These are phyloP conservation scores for Periophthalmodon schlosseri DNA, from an alignment of 2,113 vertebrate species.

Conservation along the genomic window DNA sequence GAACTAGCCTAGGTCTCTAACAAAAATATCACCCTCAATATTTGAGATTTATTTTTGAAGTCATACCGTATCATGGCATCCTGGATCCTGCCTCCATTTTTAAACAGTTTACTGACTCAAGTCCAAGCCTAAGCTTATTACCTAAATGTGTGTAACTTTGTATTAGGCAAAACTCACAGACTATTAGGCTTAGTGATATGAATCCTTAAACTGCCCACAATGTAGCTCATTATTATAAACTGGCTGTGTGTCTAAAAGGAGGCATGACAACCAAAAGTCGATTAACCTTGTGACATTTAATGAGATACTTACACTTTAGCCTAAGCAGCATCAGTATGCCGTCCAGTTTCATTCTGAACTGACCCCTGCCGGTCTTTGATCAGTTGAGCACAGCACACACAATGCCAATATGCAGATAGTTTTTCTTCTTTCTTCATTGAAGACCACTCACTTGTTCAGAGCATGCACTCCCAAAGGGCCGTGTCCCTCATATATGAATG, in stretches of 20 bases:
- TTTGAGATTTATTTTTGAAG: too few relatives aligned
- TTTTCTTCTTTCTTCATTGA: constrained; percentile 31
- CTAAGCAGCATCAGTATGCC: constrained; percentile 66
- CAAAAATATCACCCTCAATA: too few relatives aligned
- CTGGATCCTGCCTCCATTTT: too few relatives aligned
- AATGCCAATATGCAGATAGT: constrained; percentile 70
- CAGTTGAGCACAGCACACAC: constrained; percentile 64
- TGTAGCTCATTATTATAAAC: not conserved
- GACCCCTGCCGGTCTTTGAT: constrained; percentile 66
- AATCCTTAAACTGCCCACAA: not conserved
- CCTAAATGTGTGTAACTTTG: too few relatives aligned
- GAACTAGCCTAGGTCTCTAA: too few relatives aligned
- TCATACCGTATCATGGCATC: too few relatives aligned
- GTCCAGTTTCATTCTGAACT: constrained; percentile 59
- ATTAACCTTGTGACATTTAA: constrained; percentile 66
- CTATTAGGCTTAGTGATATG: not conserved
- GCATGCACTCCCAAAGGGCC: constrained; percentile 51
- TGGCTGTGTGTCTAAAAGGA: constrained; percentile 40
- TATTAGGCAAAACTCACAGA: too few relatives aligned
- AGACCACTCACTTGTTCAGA: constrained; percentile 51
- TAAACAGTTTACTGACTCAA: too few relatives aligned
- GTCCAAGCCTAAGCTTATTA: too few relatives aligned
- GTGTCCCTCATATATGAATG: constrained; percentile 61
- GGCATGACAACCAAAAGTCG: constrained; percentile 61
- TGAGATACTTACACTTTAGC: constrained; percentile 63